These are phyloP conservation scores for Wasmannia auropunctata DNA, from an alignment of 1,140 invertebrate genomes.

Conservation along the genomic window DNA sequence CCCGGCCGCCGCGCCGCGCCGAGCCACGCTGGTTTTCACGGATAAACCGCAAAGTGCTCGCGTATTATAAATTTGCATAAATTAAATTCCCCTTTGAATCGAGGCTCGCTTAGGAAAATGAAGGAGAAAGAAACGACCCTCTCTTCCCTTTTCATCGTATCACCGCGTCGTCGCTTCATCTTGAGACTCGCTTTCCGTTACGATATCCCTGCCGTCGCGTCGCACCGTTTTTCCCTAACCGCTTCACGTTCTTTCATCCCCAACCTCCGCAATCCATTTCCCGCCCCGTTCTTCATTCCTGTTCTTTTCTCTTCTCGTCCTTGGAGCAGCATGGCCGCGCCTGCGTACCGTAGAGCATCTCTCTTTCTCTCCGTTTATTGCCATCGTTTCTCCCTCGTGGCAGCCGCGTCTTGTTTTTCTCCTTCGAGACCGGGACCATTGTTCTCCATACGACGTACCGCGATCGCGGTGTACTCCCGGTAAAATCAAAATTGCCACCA, in stretches of 20 bases:
- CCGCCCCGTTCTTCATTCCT: background rate
- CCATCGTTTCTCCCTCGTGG: background rate
- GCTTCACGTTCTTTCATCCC: conserved; percentile 34
- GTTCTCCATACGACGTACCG: conserved; percentile 33
- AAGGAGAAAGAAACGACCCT: background rate
- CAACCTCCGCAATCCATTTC: conserved; percentile 11
- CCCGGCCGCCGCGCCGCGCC: background rate
- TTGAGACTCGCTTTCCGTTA: conserved; percentile 33
- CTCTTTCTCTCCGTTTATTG: background rate
- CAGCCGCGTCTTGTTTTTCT: conserved; percentile 40
- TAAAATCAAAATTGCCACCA: conserved; percentile 40
- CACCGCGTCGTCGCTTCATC: conserved; percentile 34
- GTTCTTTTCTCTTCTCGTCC: background rate
- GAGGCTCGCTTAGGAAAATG: background rate
- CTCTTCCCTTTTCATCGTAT: background rate
- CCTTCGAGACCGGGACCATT: conserved; percentile 39
- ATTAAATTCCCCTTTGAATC: conserved; percentile 71
- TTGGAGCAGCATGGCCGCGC: conserved; percentile 5
- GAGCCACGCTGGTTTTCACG: conserved; percentile 35
- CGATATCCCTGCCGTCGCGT: background rate
- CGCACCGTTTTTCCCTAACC: conserved; percentile 45
- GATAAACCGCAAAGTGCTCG: conserved; percentile 69
- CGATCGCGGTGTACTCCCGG: conserved; percentile 25
- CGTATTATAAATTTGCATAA: conserved; percentile 74
- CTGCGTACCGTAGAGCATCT: background rate